Conservation (phyloP, 2,888 invertebrate species). For the Phyto melanocephala region DNA sequence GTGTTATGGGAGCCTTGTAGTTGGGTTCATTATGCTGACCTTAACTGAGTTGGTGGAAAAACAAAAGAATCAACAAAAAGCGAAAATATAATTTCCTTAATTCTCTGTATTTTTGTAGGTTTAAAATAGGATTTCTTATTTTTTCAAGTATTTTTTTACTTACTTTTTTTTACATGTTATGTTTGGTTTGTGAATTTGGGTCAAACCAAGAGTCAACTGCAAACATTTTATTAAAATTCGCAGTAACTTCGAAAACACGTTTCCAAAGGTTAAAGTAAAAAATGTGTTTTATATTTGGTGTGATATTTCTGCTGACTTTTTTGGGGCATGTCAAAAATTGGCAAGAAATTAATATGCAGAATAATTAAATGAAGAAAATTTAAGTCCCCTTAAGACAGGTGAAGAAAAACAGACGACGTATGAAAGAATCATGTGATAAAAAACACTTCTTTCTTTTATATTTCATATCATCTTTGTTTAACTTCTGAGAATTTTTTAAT, state of each 20-base stretch:
- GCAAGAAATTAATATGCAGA: constrained; percentile 20
- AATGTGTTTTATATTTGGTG: neutral
- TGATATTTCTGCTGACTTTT: neutral
- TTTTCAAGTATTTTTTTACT: neutral
- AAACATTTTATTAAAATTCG: neutral
- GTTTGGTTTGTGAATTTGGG: constrained; percentile 29
- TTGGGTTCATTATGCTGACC: constrained; percentile 7
- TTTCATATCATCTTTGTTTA: no score
- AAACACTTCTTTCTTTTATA: no score
- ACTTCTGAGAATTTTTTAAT: no score
- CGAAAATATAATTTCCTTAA: neutral
- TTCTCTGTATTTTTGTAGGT: neutral
- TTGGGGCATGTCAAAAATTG: neutral
- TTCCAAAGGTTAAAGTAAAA: neutral
- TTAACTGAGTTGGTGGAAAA: neutral
- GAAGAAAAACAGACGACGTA: no score
- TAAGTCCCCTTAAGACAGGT: neutral
- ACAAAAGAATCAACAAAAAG: neutral
- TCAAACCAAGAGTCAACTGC: neutral
- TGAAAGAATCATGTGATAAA: no score
- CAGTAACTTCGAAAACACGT: constrained; percentile 17
- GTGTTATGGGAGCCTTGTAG: constrained; percentile 7
- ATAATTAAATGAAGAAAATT: neutral
- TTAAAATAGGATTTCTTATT: constrained; percentile 1
- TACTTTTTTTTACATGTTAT: neutral